These are phyloP conservation scores for Drosophila ironensis DNA, from an alignment of 1,140 invertebrate genomes.

Conservation along the genomic window DNA sequence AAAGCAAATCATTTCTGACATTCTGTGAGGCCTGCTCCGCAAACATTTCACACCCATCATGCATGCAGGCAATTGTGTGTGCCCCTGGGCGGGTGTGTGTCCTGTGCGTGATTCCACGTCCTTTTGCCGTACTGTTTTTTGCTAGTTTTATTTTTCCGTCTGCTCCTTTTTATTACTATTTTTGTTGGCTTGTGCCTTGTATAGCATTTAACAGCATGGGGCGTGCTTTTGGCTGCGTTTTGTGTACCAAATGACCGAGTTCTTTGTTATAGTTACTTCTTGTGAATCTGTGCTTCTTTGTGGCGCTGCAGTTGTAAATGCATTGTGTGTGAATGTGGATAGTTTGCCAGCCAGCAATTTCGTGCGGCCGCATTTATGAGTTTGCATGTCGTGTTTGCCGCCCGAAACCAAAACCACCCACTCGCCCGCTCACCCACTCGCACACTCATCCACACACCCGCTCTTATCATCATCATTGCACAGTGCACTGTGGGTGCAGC, in stretches of 20 bases:
- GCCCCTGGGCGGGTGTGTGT: not conserved
- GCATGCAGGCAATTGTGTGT: conserved; percentile 11
- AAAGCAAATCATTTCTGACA: not conserved
- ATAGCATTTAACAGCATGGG: conserved; percentile 59
- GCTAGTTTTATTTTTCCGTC: conserved; percentile 27
- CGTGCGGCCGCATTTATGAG: conserved; percentile 47
- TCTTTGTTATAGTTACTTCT: conserved; percentile 55
- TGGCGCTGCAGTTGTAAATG: conserved; percentile 16
- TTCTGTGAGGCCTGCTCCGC: conserved; percentile 20
- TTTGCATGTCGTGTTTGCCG: conserved; percentile 30
- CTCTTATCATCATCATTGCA: not conserved
- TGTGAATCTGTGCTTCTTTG: conserved; percentile 11
- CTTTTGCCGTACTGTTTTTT: conserved; percentile 34
- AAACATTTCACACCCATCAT: conserved; percentile 22
- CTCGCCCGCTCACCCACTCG: not conserved
- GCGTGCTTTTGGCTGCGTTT: conserved; percentile 53
- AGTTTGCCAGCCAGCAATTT: conserved; percentile 20
- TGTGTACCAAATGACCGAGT: conserved; percentile 72
- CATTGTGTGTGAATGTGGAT: conserved; percentile 14
- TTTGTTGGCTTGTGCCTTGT: no score
- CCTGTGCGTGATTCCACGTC: conserved; percentile 10
- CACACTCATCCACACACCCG: no score
- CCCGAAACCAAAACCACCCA: not conserved
- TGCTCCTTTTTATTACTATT: conserved; percentile 25
- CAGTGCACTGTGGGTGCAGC: conserved; percentile 1